These are phyloP conservation scores for Coelogynopora nodosa DNA, from an alignment of 2,888 invertebrate genomes.

Conservation along the genomic window DNA sequence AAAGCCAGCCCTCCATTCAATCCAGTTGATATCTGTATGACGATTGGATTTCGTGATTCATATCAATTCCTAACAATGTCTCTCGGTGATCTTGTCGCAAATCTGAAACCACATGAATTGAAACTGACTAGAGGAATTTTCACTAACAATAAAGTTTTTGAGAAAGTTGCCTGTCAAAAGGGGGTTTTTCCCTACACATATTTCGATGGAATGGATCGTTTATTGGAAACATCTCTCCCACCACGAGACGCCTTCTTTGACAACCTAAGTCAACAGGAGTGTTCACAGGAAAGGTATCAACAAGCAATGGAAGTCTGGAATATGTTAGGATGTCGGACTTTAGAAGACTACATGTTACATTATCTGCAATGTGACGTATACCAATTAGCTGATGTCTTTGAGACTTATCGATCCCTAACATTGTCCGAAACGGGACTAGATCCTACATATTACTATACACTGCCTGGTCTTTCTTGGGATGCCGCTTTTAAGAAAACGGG, in stretches of 20 bases:
- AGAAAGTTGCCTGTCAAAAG: neutral
- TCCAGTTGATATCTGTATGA: neutral
- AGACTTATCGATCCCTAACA: neutral
- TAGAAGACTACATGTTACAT: neutral
- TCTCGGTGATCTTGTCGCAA: neutral
- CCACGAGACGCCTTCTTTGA: neutral
- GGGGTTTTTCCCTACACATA: neutral
- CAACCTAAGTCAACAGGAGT: neutral
- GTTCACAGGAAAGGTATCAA: neutral
- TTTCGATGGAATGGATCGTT: neutral
- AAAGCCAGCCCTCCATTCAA: neutral
- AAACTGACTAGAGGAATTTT: neutral
- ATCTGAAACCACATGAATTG: neutral
- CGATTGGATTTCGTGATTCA: neutral
- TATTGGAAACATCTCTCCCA: neutral
- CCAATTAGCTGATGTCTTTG: neutral
- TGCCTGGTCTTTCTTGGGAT: neutral
- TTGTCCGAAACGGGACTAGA: neutral
- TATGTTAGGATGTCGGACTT: neutral
- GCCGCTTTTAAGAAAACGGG: neutral
- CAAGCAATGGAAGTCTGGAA: neutral
- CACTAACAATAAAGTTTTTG: neutral
- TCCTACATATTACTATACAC: neutral
- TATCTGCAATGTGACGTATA: slow-evolving; percentile 6
- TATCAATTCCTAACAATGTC: neutral